phyloP scores from a whole-genome alignment of 2,113 vertebrate species.

The Nesoenas mayeri region DNA sequence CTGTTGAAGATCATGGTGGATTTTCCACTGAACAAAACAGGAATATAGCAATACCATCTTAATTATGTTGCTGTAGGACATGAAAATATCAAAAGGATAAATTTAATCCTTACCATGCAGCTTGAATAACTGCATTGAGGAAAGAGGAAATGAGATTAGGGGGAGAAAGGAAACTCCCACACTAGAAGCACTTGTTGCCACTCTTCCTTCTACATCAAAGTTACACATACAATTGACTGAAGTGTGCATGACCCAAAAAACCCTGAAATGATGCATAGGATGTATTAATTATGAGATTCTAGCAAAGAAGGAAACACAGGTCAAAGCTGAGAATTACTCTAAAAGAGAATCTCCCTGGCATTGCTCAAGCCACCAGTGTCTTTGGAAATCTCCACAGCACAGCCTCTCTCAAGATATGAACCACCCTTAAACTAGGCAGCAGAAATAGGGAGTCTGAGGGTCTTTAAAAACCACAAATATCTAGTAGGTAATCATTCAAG shows the following conservation, averaged over 20 bases:
- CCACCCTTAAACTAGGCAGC: neutral
- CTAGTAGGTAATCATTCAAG: neutral
- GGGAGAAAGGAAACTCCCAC: neutral
- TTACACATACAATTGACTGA: neutral
- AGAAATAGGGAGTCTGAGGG: neutral
- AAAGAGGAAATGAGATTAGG: conserved; percentile 16
- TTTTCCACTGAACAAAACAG: conserved; percentile 28
- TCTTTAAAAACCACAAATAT: neutral
- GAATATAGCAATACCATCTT: conserved; percentile 27
- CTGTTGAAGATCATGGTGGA: conserved; percentile 30
- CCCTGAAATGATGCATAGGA: neutral
- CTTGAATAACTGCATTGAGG: neutral
- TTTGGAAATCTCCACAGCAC: neutral
- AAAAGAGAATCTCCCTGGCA: neutral
- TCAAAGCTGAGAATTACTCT: neutral
- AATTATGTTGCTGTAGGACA: conserved; percentile 41
- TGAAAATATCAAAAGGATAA: conserved; percentile 50
- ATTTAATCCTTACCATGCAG: conserved; percentile 33
- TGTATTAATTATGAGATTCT: neutral
- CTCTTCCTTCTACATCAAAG: neutral
- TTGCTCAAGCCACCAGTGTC: neutral
- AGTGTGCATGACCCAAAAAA: neutral
- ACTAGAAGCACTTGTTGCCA: neutral
- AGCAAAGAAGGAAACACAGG: neutral
- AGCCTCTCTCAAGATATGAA: neutral